Evolutionary conservation across 2,113 vertebrate genomes (phyloP).

Genomic region (Elgaria multicarinata): DNA sequence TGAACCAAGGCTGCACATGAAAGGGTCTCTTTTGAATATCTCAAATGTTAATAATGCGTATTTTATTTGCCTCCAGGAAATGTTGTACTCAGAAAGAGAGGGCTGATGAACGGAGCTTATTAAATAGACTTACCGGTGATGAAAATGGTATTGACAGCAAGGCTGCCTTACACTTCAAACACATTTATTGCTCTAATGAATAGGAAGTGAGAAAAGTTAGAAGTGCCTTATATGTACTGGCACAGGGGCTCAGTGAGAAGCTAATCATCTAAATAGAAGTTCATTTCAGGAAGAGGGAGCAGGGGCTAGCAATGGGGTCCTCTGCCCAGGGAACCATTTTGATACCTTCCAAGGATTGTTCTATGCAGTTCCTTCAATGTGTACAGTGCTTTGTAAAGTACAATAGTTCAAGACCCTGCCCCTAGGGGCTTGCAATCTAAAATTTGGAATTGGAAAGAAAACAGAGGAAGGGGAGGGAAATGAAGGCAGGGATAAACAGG

Average conservation of each 20-base stretch:
- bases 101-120: constrained; percentile 71
- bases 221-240: not conserved
- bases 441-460: no score
- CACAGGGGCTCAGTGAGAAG: not conserved
- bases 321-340: accelerated
- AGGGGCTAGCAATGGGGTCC: not conserved
- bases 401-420: not conserved
- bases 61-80: constrained; percentile 72
- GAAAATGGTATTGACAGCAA: constrained; percentile 49
- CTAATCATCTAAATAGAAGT: constrained; percentile 9
- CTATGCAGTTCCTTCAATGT: not conserved
- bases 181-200: constrained; percentile 20
- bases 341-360: no score
- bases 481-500: not conserved
- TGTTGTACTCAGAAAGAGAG: constrained; percentile 53
- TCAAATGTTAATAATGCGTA: constrained; percentile 70
- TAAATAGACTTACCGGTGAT: constrained; percentile 60
- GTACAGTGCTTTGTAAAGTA: not conserved
- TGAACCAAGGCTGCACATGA: constrained; percentile 64
- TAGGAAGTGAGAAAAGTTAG: constrained; percentile 11
- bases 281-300: not conserved
- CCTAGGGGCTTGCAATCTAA: not conserved
- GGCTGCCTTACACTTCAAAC: constrained; percentile 45
- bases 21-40: constrained; percentile 68
- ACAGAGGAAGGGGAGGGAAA: not conserved